Conservation (phyloP, 2,113 vertebrate genomes). For the Stictonetta naevosa region DNA sequence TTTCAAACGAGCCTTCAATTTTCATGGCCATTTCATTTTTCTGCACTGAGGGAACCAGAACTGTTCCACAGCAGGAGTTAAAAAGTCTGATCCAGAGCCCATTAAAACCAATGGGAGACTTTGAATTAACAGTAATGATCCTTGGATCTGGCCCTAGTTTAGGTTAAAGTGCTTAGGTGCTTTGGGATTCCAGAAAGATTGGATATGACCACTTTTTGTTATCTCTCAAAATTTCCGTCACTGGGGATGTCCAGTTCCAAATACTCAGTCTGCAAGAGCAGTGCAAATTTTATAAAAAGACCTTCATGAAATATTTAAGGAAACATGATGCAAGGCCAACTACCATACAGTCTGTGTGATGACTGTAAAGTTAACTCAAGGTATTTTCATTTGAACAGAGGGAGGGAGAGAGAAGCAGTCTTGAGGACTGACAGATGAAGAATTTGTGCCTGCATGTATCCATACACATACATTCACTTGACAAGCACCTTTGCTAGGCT, state of each 20-base stretch:
- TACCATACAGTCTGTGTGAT: background rate
- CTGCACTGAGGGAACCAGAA: background rate
- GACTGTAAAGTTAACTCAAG: conserved; percentile 60
- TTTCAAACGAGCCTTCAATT: conserved; percentile 65
- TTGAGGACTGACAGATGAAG: background rate
- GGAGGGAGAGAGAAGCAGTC: conserved; percentile 23
- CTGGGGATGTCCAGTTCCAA: background rate
- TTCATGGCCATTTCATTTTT: conserved; percentile 21
- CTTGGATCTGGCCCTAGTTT: conserved; percentile 18
- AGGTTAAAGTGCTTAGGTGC: background rate
- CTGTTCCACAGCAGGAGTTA: conserved; percentile 24
- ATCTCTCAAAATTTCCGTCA: background rate
- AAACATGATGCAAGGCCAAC: conserved; percentile 46
- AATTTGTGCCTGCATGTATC: background rate
- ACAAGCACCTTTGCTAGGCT: background rate
- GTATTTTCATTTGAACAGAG: conserved; percentile 43
- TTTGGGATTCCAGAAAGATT: background rate
- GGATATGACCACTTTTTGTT: background rate
- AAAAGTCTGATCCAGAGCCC: conserved; percentile 35
- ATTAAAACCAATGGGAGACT: conserved; percentile 48
- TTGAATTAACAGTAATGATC: conserved; percentile 47
- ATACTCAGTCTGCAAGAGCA: background rate
- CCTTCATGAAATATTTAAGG: conserved; percentile 73
- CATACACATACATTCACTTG: background rate
- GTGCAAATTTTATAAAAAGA: conserved; percentile 1